Conservation (phyloP, 2,113 vertebrate genomes). For the Bostrychus sinensis region DNA sequence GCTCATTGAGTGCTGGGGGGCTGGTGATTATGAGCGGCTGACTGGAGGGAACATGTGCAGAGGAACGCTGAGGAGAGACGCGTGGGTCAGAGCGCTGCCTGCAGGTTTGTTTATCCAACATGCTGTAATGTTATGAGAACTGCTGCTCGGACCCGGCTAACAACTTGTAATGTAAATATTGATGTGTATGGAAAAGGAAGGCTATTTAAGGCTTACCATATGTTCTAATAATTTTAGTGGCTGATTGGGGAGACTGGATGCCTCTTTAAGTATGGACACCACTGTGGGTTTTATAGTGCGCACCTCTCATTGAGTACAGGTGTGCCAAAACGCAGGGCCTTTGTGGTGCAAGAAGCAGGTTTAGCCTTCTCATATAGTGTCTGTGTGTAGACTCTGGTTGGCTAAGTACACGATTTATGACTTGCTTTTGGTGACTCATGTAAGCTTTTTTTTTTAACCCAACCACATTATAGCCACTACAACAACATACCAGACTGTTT, state of each 20-base stretch:
- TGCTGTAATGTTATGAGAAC: slow-evolving; percentile 76
- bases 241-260: slow-evolving; percentile 49
- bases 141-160: slow-evolving; percentile 55
- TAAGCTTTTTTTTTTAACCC: neutral
- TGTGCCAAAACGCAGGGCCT: slow-evolving; percentile 11
- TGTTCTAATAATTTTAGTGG: slow-evolving; percentile 68
- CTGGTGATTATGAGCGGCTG: slow-evolving; percentile 45
- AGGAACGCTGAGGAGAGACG: slow-evolving; percentile 45
- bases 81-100: slow-evolving; percentile 40
- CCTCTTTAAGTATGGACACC: slow-evolving; percentile 27
- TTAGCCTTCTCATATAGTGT: neutral
- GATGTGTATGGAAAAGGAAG: slow-evolving; percentile 64
- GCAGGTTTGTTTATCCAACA: slow-evolving; percentile 75
- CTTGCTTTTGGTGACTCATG: neutral
- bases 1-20: slow-evolving; percentile 32
- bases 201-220: slow-evolving; percentile 70
- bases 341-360: neutral
- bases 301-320: slow-evolving; percentile 18
- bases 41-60: slow-evolving; percentile 44
- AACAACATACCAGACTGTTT: too few species aligned
- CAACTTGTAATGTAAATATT: slow-evolving; percentile 79
- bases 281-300: slow-evolving; percentile 2
- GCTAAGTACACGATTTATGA: neutral
- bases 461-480: neutral
- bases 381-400: neutral